Percentiles rank a stretch among this genome's conserved stretches.
Evolutionary conservation across 53 echinoderm and acorn worm species (phyloP).

Genomic region (Paracentrotus lividus): DNA sequence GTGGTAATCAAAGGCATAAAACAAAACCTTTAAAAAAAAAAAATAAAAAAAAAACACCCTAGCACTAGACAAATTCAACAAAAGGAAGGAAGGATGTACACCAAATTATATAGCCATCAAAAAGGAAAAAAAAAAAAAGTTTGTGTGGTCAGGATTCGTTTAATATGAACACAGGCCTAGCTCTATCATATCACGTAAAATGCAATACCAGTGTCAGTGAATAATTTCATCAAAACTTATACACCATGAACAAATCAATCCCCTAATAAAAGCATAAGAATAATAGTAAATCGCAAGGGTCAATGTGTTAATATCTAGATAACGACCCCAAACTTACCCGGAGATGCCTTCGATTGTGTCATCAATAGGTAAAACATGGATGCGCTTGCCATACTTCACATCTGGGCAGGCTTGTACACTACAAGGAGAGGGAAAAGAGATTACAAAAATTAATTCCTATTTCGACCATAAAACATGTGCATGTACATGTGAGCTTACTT

Average conservation of each 20-base stretch:
- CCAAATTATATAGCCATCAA: not conserved
- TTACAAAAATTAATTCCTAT: too few species aligned
- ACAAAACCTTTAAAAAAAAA: too few species aligned
- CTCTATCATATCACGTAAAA: not conserved
- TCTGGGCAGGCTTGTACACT: conserved; percentile 98
- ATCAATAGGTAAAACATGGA: conserved; percentile 97
- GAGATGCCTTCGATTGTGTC: conserved; percentile 98
- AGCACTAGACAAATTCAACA: too few species aligned
- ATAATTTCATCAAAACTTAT: too few species aligned
- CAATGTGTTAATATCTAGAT: not conserved
- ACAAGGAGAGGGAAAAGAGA: not conserved
- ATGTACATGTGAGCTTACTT: too few species aligned
- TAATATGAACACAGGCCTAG: not conserved
- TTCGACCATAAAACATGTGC: too few species aligned
- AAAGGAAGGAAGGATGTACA: too few species aligned
- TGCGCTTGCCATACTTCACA: conserved; percentile 98
- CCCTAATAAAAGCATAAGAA: not conserved
- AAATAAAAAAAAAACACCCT: not conserved
- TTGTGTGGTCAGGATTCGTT: too few species aligned
- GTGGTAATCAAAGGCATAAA: conserved; percentile 61
- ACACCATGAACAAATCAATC: not conserved
- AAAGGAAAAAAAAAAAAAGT: too few species aligned
- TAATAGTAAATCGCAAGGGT: not conserved
- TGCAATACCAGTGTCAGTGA: too few species aligned
- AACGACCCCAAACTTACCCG: conserved; percentile 74